Evolutionary conservation across 2,113 vertebrate species (phyloP), one percentile per base, ranked within the genome.

Genomic region (Onychostoma macrolepis): DNA sequence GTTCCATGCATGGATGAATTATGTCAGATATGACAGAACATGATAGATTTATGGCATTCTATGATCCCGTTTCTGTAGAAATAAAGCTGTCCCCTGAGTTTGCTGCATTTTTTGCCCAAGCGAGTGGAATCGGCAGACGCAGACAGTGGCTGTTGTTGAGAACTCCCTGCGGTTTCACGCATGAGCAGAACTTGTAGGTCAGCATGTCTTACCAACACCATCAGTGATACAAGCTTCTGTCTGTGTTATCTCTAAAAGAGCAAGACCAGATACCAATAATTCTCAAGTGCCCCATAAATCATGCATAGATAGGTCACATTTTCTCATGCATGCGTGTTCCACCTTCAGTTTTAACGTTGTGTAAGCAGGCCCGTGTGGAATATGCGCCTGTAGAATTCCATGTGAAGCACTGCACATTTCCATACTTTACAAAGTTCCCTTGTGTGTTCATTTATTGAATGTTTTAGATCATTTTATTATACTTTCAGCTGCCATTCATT

Each of bases 111-210:
- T 33, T 81, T 65, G 48, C 53, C 26, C 50, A 81, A 80, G 65
- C 8, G 17, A 48, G 50, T 30, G 53, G 78, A 81, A 74, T 75
- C 38, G 24, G 19, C 67, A 38, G 43, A 15, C 41, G 11, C 67
- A 87, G 71, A 61, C 85, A 75, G 79, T 63, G 80, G 67, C 50
- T 81, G 13, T 82, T 82, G 80, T 86, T 65, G 53, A 50, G 69
- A 87, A n/a, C 41, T 87, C 79, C 86, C 56, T 26, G 45, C 5
- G 86, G 56, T 63, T 87, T 63, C 53, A 87, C 26, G 58, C 80
- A 45, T 87, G 56, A 76, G 69, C 71, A 26, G 19, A 26, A 33
- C 86, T 82, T 67, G 71, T 83, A 80, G 80, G 80, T 87, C 86
- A 87, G 26, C 38, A 8, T 83, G 69, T 56, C 69, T 63, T 43